Evolutionary conservation across 1,140 invertebrate species (phyloP).

Genomic region (Euura saliciscinereae): DNA sequence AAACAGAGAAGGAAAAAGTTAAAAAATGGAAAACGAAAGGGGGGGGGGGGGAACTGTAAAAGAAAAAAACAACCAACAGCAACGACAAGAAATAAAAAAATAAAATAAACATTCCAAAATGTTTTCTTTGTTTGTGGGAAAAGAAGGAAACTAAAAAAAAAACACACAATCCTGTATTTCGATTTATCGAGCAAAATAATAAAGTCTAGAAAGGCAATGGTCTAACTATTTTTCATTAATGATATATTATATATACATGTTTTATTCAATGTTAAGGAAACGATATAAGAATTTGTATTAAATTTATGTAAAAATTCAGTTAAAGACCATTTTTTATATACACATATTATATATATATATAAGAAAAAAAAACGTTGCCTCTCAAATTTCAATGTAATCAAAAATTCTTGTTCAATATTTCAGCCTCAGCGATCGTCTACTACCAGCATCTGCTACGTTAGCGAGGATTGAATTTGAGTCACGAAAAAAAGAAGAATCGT

Average conservation of each 20-base stretch:
- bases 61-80: too few relatives aligned
- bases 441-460: not conserved
- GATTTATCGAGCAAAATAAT: constrained; percentile 56
- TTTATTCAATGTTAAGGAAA: constrained; percentile 19
- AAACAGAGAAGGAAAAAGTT: not conserved
- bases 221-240: too few relatives aligned
- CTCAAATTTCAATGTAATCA: not conserved
- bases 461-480: too few relatives aligned
- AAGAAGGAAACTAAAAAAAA: too few relatives aligned
- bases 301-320: not conserved
- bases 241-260: constrained; percentile 23
- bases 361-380: too few relatives aligned
- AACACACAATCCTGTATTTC: constrained; percentile 50
- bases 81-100: too few relatives aligned
- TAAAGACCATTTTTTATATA: not conserved
- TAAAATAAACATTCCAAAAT: constrained; percentile 54
- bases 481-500: too few relatives aligned
- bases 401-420: not conserved
- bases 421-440: not conserved
- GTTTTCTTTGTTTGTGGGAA: constrained; percentile 56
- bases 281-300: not conserved
- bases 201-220: constrained; percentile 61
- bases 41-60: too few relatives aligned
- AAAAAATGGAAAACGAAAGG: too few relatives aligned
- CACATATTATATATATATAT: too few relatives aligned